Percentiles rank a stretch among this genome's conserved stretches.
These are phyloP conservation scores for Chrysolina oricalcia DNA, from an alignment of 2,888 invertebrate genomes.

Conservation along the genomic window DNA sequence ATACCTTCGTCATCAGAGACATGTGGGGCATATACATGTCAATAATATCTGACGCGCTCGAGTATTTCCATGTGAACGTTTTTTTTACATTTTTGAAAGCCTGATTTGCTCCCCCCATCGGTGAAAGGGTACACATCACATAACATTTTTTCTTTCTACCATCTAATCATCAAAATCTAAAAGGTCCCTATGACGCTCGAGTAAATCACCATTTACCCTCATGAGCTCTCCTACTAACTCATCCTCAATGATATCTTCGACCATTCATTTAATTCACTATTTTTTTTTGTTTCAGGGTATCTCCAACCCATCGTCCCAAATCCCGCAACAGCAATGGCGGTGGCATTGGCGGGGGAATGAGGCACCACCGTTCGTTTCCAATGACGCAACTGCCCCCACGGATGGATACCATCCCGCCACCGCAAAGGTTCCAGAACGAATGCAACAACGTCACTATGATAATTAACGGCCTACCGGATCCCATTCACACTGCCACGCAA, in stretches of 20 bases:
- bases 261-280: background rate
- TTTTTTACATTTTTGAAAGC: no score
- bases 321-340: constrained; percentile 69
- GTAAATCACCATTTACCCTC: no score
- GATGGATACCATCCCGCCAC: constrained; percentile 68
- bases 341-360: constrained; percentile 66
- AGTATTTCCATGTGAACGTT: no score
- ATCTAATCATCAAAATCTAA: no score
- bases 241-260: background rate
- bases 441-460: constrained; percentile 55
- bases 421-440: constrained; percentile 70
- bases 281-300: constrained; percentile 75
- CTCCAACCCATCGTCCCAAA: constrained; percentile 81
- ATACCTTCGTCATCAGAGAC: no score
- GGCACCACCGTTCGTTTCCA: constrained; percentile 64
- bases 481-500: constrained; percentile 81
- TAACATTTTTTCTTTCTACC: no score
- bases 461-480: constrained; percentile 69
- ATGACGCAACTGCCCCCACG: constrained; percentile 64
- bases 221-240: background rate
- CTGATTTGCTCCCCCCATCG: no score
- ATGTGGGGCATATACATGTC: no score
- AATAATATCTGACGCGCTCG: no score
- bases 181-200: no score
- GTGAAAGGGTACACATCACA: no score